A percentile compares a stretch with the other conserved stretches of the same genome.
These are phyloP conservation scores for Diadumene lineata DNA, from an alignment of 92 coral and sea anemone species.

Conservation along the genomic window DNA sequence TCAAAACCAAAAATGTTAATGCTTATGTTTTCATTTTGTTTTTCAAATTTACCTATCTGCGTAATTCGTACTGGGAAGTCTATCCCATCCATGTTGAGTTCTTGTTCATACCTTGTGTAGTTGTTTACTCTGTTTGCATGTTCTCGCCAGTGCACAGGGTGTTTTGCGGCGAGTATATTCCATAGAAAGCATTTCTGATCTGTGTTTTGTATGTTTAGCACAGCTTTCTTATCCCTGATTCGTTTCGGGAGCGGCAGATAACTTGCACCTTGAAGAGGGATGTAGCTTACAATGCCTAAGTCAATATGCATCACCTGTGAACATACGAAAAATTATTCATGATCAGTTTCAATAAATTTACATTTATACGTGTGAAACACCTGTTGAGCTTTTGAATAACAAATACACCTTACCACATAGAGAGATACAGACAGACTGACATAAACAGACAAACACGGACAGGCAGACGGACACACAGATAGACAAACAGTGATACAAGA, in stretches of 20 bases:
- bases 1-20: no score
- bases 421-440: no score
- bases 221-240: conserved; percentile 53
- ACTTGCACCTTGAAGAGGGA: conserved; percentile 44
- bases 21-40: conserved; percentile 28
- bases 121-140: conserved; percentile 22
- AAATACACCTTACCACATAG: no score
- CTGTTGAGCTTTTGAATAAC: no score
- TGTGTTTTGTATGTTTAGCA: conserved; percentile 44
- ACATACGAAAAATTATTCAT: no score
- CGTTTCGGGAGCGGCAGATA: no score
- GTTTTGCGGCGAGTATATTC: conserved; percentile 23
- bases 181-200: conserved; percentile 44
- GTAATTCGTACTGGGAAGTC: conserved; percentile 9
- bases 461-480: no score
- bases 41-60: conserved; percentile 16
- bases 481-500: no score
- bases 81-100: conserved; percentile 29
- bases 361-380: no score
- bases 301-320: conserved; percentile 43
- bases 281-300: conserved; percentile 32
- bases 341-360: no score
- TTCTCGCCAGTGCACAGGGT: conserved; percentile 32
- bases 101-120: conserved; percentile 18
- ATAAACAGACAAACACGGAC: no score